Conservation (phyloP, 2,888 invertebrate genomes). For the Rhaphigaster nebulosa region DNA sequence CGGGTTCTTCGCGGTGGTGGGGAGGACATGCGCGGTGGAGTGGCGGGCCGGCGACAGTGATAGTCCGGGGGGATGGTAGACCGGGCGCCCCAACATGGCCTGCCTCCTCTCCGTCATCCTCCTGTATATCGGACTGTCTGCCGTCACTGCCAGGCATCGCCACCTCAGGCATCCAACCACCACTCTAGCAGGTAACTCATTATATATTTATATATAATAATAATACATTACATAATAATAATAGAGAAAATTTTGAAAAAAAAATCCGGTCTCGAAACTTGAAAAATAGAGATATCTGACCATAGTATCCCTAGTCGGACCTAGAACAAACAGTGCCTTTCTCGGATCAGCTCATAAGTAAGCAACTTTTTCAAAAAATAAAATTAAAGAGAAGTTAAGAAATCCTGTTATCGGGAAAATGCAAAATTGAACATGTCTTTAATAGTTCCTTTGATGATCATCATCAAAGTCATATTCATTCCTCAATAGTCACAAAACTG, state of each 20-base stretch:
- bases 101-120: not conserved
- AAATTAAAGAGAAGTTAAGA: too few relatives aligned
- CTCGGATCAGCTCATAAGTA: too few relatives aligned
- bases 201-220: not conserved
- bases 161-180: constrained; percentile 20
- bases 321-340: not conserved
- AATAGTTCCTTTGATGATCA: too few relatives aligned
- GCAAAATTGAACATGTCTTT: too few relatives aligned
- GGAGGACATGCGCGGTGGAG: constrained; percentile 18
- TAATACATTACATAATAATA: too few relatives aligned
- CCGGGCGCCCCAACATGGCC: constrained; percentile 13
- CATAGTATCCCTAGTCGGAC: not conserved
- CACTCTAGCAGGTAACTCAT: not conserved
- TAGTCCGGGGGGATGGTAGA: constrained; percentile 43
- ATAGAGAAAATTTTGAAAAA: not conserved
- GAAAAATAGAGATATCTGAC: not conserved
- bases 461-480: too few relatives aligned
- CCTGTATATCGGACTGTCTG: not conserved
- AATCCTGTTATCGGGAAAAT: too few relatives aligned
- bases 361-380: not conserved
- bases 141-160: constrained; percentile 28
- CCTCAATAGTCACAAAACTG: too few relatives aligned
- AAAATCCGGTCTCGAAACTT: not conserved
- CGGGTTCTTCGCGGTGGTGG: constrained; percentile 45
- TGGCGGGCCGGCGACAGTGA: not conserved